Evolutionary conservation across 2,113 vertebrate genomes (phyloP), one percentile per base, ranked within the genome.

Genomic region (Laticauda colubrina): DNA sequence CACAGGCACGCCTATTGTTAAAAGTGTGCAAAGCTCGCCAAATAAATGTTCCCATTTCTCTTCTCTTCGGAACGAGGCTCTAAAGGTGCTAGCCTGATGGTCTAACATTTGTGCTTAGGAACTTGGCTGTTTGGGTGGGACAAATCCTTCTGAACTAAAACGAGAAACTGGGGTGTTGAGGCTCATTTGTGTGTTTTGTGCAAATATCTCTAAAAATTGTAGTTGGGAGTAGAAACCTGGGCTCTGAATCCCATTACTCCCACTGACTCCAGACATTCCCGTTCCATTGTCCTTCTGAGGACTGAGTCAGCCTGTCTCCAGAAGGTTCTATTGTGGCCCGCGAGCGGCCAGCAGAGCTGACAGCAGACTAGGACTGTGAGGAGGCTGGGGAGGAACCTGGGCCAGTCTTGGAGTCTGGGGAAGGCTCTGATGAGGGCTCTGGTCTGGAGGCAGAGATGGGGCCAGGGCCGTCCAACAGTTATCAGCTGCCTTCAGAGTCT

Each of bases 11-110:
- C 34, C 54, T 55, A 6, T 75, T 3, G 34, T 91, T 43, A 7
- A 56, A 64, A 48, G 0, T 43, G 61, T 5, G 9, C 0, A 3
- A 48, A 29, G 39, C 20, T 4, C 0, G 14, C 23, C 5, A 0
- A 87, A 91, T 87, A 51, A 51, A 87, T 61, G 20, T 12, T 6
- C 57, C 2, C 3, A 14, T 57, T 69, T 51, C 14, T n/a, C 11
- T n/a, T n/a, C 26, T 75, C 69, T 39, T n/a, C 1, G 61, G 61
- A 64, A n/a, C 10, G 12, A 12, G 59, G 24, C 1, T 0, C 8
- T 24, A 9, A 26, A 61, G 10, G 10, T 4, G 59, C 24, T 4
- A 12, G 24, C 8, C 59, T 61, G 59, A 9, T 29, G 29, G 24
- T 61, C 61, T 14, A 14, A 12, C 14, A 5, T n/a, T n/a, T 64